Evolutionary conservation across 2,113 vertebrate species (phyloP).

Genomic region (Mixornis gularis): DNA sequence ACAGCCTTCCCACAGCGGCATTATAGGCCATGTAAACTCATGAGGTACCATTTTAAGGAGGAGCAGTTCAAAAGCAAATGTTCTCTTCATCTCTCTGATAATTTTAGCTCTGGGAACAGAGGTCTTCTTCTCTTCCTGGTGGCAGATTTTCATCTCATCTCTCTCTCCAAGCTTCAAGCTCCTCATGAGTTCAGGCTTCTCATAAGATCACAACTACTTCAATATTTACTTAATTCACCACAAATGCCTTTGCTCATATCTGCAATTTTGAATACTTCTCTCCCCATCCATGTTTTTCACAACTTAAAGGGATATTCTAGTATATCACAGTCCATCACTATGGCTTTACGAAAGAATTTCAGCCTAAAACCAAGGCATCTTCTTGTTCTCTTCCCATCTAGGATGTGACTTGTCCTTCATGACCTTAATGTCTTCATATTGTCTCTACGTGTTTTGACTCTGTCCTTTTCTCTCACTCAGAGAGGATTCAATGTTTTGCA

Average conservation of each 20-base stretch:
- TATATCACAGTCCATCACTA: not conserved
- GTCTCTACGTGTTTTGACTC: too few relatives aligned
- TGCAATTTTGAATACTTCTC: too few relatives aligned
- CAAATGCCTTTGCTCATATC: not conserved
- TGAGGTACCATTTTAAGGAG: not conserved
- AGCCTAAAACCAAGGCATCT: too few relatives aligned
- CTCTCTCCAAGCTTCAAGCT: too few relatives aligned
- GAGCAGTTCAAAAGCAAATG: not conserved
- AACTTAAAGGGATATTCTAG: not conserved
- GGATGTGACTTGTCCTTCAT: too few relatives aligned
- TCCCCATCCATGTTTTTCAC: not conserved
- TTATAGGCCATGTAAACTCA: not conserved
- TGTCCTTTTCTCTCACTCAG: not conserved
- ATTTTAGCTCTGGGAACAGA: not conserved
- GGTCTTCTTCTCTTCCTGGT: not conserved
- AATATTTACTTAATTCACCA: not conserved
- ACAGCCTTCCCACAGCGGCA: not conserved
- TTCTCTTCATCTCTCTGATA: not conserved
- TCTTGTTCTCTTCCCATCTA: too few relatives aligned
- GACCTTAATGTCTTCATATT: too few relatives aligned
- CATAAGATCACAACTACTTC: not conserved
- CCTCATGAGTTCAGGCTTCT: not conserved
- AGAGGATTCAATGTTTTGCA: not conserved
- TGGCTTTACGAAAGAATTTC: not conserved
- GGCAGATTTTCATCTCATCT: not conserved